These are phyloP conservation scores for Ornithorhynchus anatinus DNA, from an alignment of 2,113 vertebrate species.

Conservation along the genomic window DNA sequence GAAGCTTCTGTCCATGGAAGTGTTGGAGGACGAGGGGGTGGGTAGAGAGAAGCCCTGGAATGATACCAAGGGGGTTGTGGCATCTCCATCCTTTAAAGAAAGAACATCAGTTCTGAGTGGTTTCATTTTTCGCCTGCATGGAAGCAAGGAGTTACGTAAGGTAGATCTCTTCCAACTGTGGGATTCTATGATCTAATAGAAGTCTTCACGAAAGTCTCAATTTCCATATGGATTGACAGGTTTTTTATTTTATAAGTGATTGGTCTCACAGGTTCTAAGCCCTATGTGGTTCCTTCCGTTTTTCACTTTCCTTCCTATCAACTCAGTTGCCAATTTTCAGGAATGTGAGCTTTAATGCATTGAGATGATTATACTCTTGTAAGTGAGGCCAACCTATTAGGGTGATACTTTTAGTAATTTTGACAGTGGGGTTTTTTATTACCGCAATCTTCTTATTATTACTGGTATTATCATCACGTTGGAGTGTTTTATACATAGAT, in stretches of 20 bases:
- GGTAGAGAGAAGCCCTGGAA: no score
- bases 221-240: background rate
- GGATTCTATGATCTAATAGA: no score
- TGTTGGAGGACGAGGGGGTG: no score
- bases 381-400: constrained; percentile 15
- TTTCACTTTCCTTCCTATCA: constrained; percentile 13
- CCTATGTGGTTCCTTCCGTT: background rate
- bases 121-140: no score
- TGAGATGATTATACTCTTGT: constrained; percentile 38
- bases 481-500: background rate
- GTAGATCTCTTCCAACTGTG: no score
- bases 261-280: constrained; percentile 12
- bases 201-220: background rate
- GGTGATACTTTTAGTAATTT: constrained; percentile 28
- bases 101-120: no score
- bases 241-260: constrained; percentile 15
- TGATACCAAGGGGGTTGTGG: no score
- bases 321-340: constrained; percentile 37
- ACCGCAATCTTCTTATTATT: constrained; percentile 21
- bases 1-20: no score
- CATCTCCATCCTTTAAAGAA: no score
- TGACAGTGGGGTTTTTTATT: constrained; percentile 42
- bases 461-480: background rate
- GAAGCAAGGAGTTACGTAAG: no score
- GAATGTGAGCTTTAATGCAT: constrained; percentile 37